Base-by-base conservation (phyloP, 1,140 invertebrate genomes). In the Brachionus paranguensis region DNA sequence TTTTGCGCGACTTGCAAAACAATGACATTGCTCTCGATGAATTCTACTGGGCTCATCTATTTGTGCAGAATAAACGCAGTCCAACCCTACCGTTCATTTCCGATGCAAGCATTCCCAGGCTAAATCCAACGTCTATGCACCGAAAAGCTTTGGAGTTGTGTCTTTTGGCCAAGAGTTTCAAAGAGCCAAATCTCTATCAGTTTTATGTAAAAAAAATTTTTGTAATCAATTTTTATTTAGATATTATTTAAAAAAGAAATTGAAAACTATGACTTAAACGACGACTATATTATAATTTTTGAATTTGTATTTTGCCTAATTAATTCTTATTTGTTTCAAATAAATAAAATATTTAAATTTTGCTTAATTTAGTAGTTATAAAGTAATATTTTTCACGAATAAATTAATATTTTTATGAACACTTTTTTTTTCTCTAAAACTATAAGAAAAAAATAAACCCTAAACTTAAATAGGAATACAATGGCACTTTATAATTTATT, bases 31-130 rank as follows among this genome's bases (percentile, higher is more conserved):
- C 78, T n/a, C 53, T 43, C 11, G 78, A 81, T 11, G 78, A 81
- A 64, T 64, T 7, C 41, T 81, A 81, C 17, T 81, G 78, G 78
- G 78, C 78, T 65, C 78, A 81, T 81, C 12, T 81, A 14, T 43
- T 81, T 17, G 12, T 64, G 5, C 50, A 29, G 7, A 64, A 45
- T 20, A 81, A 81, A 27, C 24, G 33, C 27, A 27, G 10, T 29
- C 53, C 37, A 41, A 11, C 53, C 0, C 7, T 81, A 5, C 27
- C 65, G 12, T 81, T 81, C 53, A 81, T 81, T 24, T 65, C 78
- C 2, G 78, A 81, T 64, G 7, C 37, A 0, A 37, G 37, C 17
- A 81, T 81, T 81, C 64, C 33, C 41, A 29, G 33, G 33, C 53
- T 0, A 72, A 72, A 43, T 20, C 8, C 17, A 5, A 43, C 68